Conservation (phyloP, 2,888 invertebrate genomes). For the Drosophila robusta region DNA sequence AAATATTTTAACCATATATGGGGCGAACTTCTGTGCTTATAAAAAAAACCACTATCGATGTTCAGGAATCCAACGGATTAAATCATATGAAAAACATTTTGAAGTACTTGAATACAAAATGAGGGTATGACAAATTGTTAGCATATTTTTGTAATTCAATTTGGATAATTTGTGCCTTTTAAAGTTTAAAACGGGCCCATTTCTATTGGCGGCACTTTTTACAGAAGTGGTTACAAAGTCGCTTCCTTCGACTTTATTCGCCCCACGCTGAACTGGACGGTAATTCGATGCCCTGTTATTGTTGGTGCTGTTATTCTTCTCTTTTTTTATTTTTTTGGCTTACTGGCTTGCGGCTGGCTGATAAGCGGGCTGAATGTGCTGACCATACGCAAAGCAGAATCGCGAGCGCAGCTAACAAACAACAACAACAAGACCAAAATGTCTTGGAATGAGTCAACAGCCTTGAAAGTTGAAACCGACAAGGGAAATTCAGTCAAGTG, state of each 20-base stretch:
- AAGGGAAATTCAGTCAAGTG: slow-evolving; percentile 53
- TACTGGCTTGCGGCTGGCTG: slow-evolving; percentile 18
- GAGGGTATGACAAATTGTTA: too few species aligned
- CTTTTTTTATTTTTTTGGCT: slow-evolving; percentile 11
- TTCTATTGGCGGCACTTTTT: slow-evolving; percentile 8
- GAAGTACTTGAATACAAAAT: too few species aligned
- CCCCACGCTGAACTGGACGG: slow-evolving; percentile 10
- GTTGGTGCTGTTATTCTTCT: slow-evolving; percentile 21
- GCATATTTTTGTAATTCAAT: too few species aligned
- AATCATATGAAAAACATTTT: too few species aligned
- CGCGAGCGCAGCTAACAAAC: slow-evolving; percentile 1
- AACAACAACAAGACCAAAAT: not conserved
- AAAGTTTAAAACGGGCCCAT: not conserved
- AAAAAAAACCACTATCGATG: too few species aligned
- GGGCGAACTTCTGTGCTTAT: too few species aligned
- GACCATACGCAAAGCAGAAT: slow-evolving; percentile 35
- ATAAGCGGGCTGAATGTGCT: slow-evolving; percentile 49
- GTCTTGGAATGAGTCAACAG: slow-evolving; percentile 55
- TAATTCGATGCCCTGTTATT: slow-evolving; percentile 38
- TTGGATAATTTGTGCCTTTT: not conserved
- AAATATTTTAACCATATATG: too few species aligned
- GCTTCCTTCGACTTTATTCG: not conserved
- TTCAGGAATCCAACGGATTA: too few species aligned
- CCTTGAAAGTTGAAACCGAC: slow-evolving; percentile 65
- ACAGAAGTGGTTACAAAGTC: slow-evolving; percentile 8